Evolutionary conservation across 2,113 vertebrate species (phyloP), one percentile per base, ranked within the genome.

Genomic region (Thalassarche chlororhynchos): DNA sequence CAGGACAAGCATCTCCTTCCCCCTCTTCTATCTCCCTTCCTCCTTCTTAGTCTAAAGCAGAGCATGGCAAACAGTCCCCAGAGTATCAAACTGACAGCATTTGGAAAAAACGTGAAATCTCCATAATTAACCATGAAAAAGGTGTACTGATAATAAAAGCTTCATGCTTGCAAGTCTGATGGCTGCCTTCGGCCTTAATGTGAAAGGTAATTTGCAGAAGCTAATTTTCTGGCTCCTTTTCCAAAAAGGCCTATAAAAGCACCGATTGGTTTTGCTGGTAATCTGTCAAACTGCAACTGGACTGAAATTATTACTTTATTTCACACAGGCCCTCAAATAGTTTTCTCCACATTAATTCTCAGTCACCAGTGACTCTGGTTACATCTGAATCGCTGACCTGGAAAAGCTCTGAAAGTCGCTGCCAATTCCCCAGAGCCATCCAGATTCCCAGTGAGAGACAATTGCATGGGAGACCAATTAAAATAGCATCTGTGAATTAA

Each of bases 401-500:
- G 90, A 97, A 95, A 96, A 92, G 92, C 92, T 95, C 32, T 84
- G 80, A 49, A 93, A 87, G 89, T 94, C 8, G 1, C 77, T 96
- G 92, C 94, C 94, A 61, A 55, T 91, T 95, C 95, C 83, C 89
- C 61, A 87, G 86, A 96, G 95, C 87, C 51, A 70, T 78, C 51
- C 87, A 80, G 84, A 65, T 89, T 90, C 78, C 81, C 62, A 93
- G 78, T 70, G 89, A 93, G 93, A 96, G 70, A 83, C 78, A 83
- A 79, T 58, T 34, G 68, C 58, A 84, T 47, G 64, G 36, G 78
- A 93, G 66, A 89, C 89, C 94, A 97, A 96, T 97, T 97, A 96
- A 91, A 93, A 93, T 83, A 96, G 89, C 75, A 89, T 90, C 86
- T 97, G 81, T 80, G 87, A 95, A 94, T 96, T 94, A 94, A 96